phyloP scores from a whole-genome alignment of 2,797 vertebrate species.

The Gobio occitaniae region DNA sequence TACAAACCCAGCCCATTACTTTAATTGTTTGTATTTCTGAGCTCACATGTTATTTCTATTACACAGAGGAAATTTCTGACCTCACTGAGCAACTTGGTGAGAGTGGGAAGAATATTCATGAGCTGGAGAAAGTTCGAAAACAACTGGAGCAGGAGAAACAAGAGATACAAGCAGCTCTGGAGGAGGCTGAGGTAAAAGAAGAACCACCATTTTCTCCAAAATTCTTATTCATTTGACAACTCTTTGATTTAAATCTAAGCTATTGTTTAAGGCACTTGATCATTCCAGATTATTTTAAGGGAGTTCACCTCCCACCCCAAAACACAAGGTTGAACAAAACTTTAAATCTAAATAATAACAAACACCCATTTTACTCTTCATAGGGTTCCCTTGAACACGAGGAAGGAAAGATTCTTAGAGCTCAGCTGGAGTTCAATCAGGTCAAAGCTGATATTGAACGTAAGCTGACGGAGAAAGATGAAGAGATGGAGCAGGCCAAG shows the following conservation, averaged over 20 bases:
- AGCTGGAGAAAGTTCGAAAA: conserved; percentile 74
- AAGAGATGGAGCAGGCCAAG: conserved; percentile 84
- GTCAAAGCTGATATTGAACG: conserved; percentile 79
- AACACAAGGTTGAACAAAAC: neutral
- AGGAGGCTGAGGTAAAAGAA: conserved; percentile 71
- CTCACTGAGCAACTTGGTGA: conserved; percentile 79
- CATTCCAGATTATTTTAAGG: neutral
- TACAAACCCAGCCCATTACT: conserved; percentile 61
- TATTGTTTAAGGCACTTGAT: neutral
- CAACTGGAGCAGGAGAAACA: conserved; percentile 79
- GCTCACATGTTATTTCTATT: neutral
- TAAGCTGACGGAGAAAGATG: conserved; percentile 80
- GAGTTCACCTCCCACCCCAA: neutral
- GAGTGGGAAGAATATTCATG: conserved; percentile 70
- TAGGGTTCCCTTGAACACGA: conserved; percentile 75
- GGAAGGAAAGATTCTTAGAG: conserved; percentile 71
- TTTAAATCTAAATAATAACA: neutral
- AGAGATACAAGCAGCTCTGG: conserved; percentile 75
- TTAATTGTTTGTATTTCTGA: neutral
- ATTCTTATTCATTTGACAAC: neutral
- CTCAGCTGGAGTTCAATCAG: conserved; percentile 79
- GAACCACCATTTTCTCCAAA: neutral
- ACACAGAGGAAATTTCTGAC: conserved; percentile 82
- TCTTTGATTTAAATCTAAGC: neutral
- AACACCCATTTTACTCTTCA: neutral